phyloP scores from a whole-genome alignment of 2,113 vertebrate species.

The Oryzias melastigma region DNA sequence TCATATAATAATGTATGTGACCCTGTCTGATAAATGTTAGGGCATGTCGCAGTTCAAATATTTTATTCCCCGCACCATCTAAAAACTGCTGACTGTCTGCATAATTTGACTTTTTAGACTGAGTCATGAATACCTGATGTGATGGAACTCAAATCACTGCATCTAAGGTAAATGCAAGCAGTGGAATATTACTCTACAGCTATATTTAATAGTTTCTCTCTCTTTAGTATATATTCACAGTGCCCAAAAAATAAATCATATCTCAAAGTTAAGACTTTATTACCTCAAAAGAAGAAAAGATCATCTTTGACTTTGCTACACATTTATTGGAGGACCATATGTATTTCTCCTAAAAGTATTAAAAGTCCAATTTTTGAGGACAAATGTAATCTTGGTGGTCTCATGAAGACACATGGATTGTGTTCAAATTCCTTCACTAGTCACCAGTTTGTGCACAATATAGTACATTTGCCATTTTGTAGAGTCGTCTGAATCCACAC shows the following conservation, averaged over 20 bases:
- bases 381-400: no score
- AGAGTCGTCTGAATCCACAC: no score
- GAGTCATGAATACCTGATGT: constrained; percentile 25
- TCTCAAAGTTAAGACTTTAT: constrained; percentile 14
- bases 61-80: neutral
- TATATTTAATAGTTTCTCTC: constrained; percentile 13
- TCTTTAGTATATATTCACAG: neutral
- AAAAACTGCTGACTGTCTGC: neutral
- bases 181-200: neutral
- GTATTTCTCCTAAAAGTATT: neutral
- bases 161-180: constrained; percentile 21
- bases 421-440: no score
- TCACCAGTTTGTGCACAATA: no score
- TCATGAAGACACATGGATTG: no score
- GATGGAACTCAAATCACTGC: constrained; percentile 17
- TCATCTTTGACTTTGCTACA: constrained; percentile 3
- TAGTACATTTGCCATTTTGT: no score
- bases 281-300: neutral
- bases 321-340: constrained; percentile 18
- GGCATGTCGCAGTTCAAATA: constrained; percentile 6
- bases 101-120: constrained; percentile 16
- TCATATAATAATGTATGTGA: neutral
- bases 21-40: neutral
- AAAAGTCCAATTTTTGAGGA: no score
- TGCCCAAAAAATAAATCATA: neutral